Evolutionary conservation across 23 tunicate genomes (phyloP).

Genomic region (Styela clava): DNA sequence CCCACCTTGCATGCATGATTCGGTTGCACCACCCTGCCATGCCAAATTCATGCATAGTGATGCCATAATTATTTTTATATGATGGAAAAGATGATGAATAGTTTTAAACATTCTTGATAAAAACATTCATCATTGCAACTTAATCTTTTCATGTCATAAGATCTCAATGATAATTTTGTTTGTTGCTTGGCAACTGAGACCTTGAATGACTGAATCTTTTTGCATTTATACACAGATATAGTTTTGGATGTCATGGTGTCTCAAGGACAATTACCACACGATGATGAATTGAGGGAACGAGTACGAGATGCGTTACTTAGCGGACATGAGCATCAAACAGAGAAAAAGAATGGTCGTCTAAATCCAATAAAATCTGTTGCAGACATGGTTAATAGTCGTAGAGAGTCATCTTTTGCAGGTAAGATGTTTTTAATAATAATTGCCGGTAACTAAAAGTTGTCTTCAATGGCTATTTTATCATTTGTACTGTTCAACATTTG

Average conservation of each 20-base stretch:
- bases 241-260: conserved; percentile 72
- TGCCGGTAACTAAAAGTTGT: not conserved
- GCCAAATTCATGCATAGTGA: too few relatives aligned
- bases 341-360: conserved; percentile 55
- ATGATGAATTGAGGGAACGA: conserved; percentile 59
- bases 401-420: conserved; percentile 26
- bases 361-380: conserved; percentile 72
- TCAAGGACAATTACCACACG: conserved; percentile 78
- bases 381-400: conserved; percentile 36
- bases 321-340: conserved; percentile 93
- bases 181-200: too few relatives aligned
- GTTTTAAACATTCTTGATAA: too few relatives aligned
- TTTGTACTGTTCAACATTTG: too few relatives aligned
- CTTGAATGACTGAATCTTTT: too few relatives aligned
- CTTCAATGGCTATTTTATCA: too few relatives aligned
- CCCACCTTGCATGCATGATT: too few relatives aligned
- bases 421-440: not conserved
- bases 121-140: not conserved
- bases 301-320: conserved; percentile 66
- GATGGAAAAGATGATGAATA: too few relatives aligned
- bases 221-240: conserved; percentile 49
- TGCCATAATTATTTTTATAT: too few relatives aligned
- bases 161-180: not conserved
- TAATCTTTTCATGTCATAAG: not conserved
- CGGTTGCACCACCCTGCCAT: too few relatives aligned